These are phyloP conservation scores for Larimichthys crocea DNA, from an alignment of 2,113 vertebrate genomes.

Conservation along the genomic window DNA sequence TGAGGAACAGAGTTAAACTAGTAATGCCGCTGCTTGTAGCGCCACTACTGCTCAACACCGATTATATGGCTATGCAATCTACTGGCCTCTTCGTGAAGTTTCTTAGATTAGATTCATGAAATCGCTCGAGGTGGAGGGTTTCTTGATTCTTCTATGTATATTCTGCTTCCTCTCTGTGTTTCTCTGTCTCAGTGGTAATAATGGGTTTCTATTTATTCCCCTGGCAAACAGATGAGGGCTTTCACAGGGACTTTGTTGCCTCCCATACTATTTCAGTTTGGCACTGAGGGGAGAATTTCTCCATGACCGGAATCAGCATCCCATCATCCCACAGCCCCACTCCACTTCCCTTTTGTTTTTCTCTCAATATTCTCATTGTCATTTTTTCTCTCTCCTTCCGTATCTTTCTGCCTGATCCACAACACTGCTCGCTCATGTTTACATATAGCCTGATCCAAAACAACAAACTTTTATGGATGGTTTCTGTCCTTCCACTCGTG, in stretches of 20 bases:
- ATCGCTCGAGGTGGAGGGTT: constrained; percentile 22
- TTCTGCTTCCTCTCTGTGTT: constrained; percentile 30
- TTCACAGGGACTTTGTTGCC: constrained; percentile 63
- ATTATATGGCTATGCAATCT: constrained; percentile 16
- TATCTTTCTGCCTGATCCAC: constrained; percentile 74
- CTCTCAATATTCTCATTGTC: constrained; percentile 42
- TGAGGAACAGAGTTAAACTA: too few species aligned
- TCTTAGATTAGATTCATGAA: constrained; percentile 49
- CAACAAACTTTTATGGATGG: constrained; percentile 45
- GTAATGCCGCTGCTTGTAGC: too few species aligned
- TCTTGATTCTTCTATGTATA: constrained; percentile 32
- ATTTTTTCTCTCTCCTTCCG: constrained; percentile 15
- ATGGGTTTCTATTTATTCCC: constrained; percentile 71
- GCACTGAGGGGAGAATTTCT: constrained; percentile 58
- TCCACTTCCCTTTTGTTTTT: constrained; percentile 46
- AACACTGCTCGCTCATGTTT: constrained; percentile 69
- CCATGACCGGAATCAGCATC: constrained; percentile 58
- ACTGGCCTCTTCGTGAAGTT: constrained; percentile 3
- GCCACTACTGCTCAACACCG: too few species aligned
- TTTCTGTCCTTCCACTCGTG: constrained; percentile 16
- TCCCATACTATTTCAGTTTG: constrained; percentile 58
- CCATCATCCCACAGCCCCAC: constrained; percentile 39
- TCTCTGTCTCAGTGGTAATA: constrained; percentile 55
- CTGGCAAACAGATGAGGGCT: constrained; percentile 53
- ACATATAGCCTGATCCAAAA: constrained; percentile 63